These are phyloP conservation scores for Galeruca laticollis DNA, from an alignment of 2,888 invertebrate species.

Conservation along the genomic window DNA sequence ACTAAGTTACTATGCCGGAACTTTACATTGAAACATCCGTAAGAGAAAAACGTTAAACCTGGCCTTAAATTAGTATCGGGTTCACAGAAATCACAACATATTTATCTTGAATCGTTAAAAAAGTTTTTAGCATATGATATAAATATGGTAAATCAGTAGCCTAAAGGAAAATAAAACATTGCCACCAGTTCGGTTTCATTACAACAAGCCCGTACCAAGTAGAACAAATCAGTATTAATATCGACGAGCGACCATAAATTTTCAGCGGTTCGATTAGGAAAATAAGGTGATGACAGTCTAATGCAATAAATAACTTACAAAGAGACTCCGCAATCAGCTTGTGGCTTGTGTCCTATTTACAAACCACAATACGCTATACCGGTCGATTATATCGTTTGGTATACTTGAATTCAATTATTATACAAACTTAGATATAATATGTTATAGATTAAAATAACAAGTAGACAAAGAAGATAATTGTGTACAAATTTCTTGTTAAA, in stretches of 20 bases:
- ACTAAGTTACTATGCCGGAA: no score
- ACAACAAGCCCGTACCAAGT: background rate
- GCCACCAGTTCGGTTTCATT: background rate
- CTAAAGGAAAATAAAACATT: conserved; percentile 7
- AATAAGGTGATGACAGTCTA: conserved; percentile 51
- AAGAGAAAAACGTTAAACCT: no score
- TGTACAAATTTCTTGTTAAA: no score
- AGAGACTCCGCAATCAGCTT: conserved; percentile 44
- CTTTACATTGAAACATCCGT: no score
- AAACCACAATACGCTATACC: background rate
- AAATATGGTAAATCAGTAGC: background rate
- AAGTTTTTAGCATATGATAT: background rate
- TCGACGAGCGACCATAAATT: conserved; percentile 45
- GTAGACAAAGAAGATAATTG: no score
- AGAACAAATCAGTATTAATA: conserved; percentile 43
- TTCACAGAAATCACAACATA: background rate
- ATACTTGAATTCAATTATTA: no score
- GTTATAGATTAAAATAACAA: no score
- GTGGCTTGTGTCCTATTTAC: background rate
- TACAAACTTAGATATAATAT: no score
- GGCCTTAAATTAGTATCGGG: background rate
- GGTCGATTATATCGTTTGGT: background rate
- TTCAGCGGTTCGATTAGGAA: conserved; percentile 47
- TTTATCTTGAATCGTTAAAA: background rate
- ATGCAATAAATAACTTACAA: conserved; percentile 48